Evolutionary conservation across 2,113 vertebrate genomes (phyloP), one percentile per base, ranked within the genome.

Genomic region (Hemiscyllium ocellatum): DNA sequence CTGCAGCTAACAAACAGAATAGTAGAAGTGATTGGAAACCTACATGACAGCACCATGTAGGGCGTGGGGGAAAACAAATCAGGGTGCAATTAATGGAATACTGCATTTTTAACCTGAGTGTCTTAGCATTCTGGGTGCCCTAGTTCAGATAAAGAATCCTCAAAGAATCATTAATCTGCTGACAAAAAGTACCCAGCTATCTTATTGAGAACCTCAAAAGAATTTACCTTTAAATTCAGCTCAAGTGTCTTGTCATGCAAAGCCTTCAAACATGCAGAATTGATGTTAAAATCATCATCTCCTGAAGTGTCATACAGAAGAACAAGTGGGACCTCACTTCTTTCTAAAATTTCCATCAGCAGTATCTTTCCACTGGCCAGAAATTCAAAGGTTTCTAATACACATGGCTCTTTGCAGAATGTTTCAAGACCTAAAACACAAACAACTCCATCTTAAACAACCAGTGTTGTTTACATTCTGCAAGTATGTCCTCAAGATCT

Each of bases 301-400:
- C 98, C 98, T 0, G 99, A 99, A 6, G 99, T 99, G 96, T 99
- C 98, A 13, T 99, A 99, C 15, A 99, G 97, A 96, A 99, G 97
- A 87, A 98, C 97, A 90, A 98, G 96, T 26, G 98, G 98, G 68
- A 96, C 89, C 37, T 98, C 98, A 42, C 97, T 97, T 87, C 97
- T 98, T 95, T 98, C 98, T 66, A 99, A 96, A 83, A 98, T 98
- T 97, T 99, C 99, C 96, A 98, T 98, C 78, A 98, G 97, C 90
- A 99, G 97, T 96, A 99, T 99, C 96, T 98, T 99, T 50, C 97
- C 98, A 50, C 98, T 98, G 22, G 98, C 98, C 96, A 98, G 96
- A 0, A 97, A 97, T 80, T 99, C 98, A 96, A 99, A 97, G 37
- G 96, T 96, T 76, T 98, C 98, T 96, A 98, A 96, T 52, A 99